A percentile compares a stretch with the other conserved stretches of the same genome.
These are phyloP conservation scores for Clitarchus hookeri DNA, from an alignment of 2,888 invertebrate genomes.

Conservation along the genomic window DNA sequence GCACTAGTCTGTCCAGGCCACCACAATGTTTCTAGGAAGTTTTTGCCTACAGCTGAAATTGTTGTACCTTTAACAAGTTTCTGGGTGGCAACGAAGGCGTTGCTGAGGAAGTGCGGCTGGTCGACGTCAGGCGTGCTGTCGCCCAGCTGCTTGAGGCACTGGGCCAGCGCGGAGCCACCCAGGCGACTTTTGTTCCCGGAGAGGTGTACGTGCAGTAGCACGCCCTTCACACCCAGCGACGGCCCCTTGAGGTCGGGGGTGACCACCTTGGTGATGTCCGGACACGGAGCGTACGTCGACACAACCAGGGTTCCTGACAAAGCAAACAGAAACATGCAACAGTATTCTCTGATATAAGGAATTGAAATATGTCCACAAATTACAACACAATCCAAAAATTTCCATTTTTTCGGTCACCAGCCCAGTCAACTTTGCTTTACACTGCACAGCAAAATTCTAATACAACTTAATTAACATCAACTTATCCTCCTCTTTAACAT, in stretches of 20 bases:
- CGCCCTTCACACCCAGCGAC: constrained; percentile 60
- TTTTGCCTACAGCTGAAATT: too few species aligned
- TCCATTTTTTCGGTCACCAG: too few species aligned
- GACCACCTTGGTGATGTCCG: constrained; percentile 78
- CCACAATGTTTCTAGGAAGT: too few species aligned
- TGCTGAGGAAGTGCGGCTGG: constrained; percentile 66
- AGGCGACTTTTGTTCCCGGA: constrained; percentile 74
- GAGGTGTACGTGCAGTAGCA: constrained; percentile 78
- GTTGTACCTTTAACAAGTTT: constrained; percentile 71
- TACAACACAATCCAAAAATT: too few species aligned
- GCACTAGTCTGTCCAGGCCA: too few species aligned
- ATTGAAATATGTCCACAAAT: too few species aligned
- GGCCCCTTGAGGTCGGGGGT: constrained; percentile 90
- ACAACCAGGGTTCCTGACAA: constrained; percentile 90
- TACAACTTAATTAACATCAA: too few species aligned
- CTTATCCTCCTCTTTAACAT: too few species aligned
- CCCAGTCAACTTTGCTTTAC: too few species aligned
- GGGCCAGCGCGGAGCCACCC: constrained; percentile 92
- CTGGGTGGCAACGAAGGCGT: constrained; percentile 85
- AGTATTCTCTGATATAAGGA: too few species aligned
- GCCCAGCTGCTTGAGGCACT: constrained; percentile 85
- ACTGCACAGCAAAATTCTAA: too few species aligned
- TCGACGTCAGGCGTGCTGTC: constrained; percentile 80
- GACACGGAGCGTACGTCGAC: constrained; percentile 95
- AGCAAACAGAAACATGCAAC: constrained; percentile 53